Evolutionary conservation across 64 coral and sea anemone genomes (phyloP).

Genomic region (Astreopora myriophthalma): DNA sequence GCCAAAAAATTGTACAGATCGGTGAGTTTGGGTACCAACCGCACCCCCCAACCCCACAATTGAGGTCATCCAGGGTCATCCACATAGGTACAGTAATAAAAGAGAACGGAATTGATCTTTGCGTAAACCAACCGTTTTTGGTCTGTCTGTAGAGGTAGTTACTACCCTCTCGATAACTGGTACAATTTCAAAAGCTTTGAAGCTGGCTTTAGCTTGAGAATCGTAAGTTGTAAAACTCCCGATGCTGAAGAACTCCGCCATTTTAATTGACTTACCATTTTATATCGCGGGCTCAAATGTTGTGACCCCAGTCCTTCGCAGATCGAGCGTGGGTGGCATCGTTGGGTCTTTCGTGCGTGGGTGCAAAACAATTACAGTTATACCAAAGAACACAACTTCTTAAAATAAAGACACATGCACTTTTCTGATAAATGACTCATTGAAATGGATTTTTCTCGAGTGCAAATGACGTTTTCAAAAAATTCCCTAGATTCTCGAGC

Average conservation of each 20-base stretch:
- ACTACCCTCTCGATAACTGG: constrained; percentile 56
- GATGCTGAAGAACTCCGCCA: constrained; percentile 16
- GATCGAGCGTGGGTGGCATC: not conserved
- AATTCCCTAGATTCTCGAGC: not conserved
- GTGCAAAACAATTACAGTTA: not conserved
- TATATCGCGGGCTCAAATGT: not conserved
- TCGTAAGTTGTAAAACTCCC: not conserved
- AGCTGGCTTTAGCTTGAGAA: constrained; percentile 35
- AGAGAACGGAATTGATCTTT: too few species aligned
- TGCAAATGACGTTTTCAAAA: not conserved
- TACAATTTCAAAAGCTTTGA: constrained; percentile 69
- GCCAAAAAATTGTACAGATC: too few species aligned
- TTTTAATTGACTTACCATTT: not conserved
- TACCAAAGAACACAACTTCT: too few species aligned
- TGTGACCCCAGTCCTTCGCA: not conserved
- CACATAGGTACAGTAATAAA: not conserved
- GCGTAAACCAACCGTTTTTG: constrained; percentile 69
- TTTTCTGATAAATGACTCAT: not conserved
- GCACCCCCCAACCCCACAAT: too few species aligned
- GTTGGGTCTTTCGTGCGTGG: not conserved
- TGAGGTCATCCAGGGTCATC: not conserved
- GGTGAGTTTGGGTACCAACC: too few species aligned
- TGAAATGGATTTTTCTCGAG: not conserved
- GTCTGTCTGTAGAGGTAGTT: constrained; percentile 63
- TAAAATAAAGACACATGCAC: not conserved